Conservation (phyloP, 2,113 vertebrate genomes). For the Motacilla alba region DNA sequence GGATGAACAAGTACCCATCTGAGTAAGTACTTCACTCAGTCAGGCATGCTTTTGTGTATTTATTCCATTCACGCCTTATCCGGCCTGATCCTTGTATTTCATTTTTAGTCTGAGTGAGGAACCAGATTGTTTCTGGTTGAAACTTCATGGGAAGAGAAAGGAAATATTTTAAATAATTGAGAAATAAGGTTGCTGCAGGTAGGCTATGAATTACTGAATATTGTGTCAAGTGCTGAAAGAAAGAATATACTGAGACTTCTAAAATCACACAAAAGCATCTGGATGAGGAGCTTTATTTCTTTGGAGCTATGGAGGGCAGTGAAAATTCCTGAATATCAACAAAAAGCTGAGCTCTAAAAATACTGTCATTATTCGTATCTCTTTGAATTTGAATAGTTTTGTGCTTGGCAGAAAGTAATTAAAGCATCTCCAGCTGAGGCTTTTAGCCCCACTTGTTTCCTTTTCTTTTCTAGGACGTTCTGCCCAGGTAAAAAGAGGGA, state of each 20-base stretch:
- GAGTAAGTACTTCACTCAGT: not conserved
- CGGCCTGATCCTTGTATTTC: not conserved
- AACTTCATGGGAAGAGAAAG: not conserved
- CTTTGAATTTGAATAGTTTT: not conserved
- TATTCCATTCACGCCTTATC: not conserved
- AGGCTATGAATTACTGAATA: not conserved
- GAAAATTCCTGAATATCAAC: not conserved
- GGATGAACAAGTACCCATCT: not conserved
- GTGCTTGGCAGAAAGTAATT: not conserved
- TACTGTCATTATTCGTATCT: not conserved
- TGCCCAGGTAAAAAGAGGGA: not conserved
- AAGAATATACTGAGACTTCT: not conserved
- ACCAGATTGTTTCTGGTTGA: not conserved
- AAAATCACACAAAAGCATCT: not conserved
- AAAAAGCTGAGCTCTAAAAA: not conserved
- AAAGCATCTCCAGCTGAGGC: not conserved
- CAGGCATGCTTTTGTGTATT: not conserved
- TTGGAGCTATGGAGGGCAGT: not conserved
- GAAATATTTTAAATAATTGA: slow-evolving; percentile 10
- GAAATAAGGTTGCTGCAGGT: not conserved
- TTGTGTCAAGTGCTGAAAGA: not conserved
- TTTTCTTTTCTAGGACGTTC: not conserved
- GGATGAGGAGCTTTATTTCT: not conserved
- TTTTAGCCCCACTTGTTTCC: not conserved
- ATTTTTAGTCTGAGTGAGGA: not conserved